Conservation (phyloP, 2,888 invertebrate species). For the Notodonta dromedarius region DNA sequence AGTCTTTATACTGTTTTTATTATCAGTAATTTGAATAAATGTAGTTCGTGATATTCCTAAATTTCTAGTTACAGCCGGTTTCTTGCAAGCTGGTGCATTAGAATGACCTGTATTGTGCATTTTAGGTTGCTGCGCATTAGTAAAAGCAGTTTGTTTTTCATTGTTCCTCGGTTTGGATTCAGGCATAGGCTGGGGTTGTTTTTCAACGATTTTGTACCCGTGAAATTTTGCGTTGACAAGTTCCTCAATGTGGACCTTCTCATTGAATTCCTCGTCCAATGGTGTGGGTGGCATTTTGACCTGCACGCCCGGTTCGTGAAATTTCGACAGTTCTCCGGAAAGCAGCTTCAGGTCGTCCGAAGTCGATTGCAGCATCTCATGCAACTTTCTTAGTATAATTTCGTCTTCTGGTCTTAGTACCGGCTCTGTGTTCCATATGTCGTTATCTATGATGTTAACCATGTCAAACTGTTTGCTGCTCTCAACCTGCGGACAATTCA, state of each 20-base stretch:
- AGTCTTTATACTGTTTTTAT: conserved; percentile 41
- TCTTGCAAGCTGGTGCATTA: conserved; percentile 47
- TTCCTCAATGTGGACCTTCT: conserved; percentile 77
- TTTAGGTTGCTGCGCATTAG: conserved; percentile 39
- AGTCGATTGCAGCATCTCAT: conserved; percentile 78
- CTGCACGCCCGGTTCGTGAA: conserved; percentile 64
- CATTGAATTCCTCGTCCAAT: conserved; percentile 77
- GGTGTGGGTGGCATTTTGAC: conserved; percentile 65
- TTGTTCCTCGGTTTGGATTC: conserved; percentile 34
- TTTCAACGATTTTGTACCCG: conserved; percentile 67
- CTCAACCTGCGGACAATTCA: conserved; percentile 60
- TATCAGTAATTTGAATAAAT: conserved; percentile 63
- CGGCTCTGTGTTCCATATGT: conserved; percentile 74
- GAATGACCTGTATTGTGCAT: conserved; percentile 46
- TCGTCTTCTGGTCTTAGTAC: conserved; percentile 76
- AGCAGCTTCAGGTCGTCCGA: conserved; percentile 77
- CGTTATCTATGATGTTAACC: conserved; percentile 75
- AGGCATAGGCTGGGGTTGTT: conserved; percentile 29
- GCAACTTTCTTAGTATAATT: conserved; percentile 70
- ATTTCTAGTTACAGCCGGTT: conserved; percentile 47
- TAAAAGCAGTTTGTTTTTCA: conserved; percentile 22
- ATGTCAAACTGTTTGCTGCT: conserved; percentile 76
- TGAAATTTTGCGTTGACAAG: conserved; percentile 79
- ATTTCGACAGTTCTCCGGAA: conserved; percentile 68
- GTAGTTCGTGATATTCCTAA: conserved; percentile 62